Conservation (phyloP, 92 coral and sea anemone species). For the Micromussa lordhowensis region DNA sequence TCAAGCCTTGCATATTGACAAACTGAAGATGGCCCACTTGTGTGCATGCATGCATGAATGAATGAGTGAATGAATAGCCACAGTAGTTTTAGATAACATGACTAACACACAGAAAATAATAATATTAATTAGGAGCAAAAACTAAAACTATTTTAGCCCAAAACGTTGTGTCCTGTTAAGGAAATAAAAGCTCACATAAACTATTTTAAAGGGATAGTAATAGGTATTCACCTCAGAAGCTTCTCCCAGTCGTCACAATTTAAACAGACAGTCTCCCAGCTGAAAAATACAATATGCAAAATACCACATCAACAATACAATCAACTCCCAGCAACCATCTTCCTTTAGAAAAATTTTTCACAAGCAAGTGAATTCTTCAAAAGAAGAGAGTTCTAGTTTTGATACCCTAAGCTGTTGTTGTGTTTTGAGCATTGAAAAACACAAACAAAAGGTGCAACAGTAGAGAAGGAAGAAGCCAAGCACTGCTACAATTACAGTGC, state of each 20-base stretch:
- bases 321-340: conserved; percentile 38
- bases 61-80: neutral
- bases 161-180: neutral
- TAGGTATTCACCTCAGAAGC: conserved; percentile 73
- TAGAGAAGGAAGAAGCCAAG: conserved; percentile 7
- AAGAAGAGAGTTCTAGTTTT: neutral
- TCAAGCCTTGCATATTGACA: neutral
- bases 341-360: neutral
- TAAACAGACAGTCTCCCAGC: conserved; percentile 90
- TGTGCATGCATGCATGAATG: conserved; percentile 19
- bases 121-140: neutral
- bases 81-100: conserved; percentile 16
- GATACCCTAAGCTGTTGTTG: neutral
- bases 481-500: conserved; percentile 14
- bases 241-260: conserved; percentile 79
- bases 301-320: conserved; percentile 32
- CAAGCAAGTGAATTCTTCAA: neutral
- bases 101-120: conserved; percentile 7
- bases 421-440: conserved; percentile 1
- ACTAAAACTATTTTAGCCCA: neutral
- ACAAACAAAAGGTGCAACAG: neutral
- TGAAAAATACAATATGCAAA: conserved; percentile 50
- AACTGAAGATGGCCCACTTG: conserved; percentile 9
- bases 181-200: neutral
- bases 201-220: neutral